A percentile compares a stretch with the other conserved stretches of the same genome.
Conservation (phyloP, 1,140 invertebrate genomes). For the Dendroctonus valens region DNA sequence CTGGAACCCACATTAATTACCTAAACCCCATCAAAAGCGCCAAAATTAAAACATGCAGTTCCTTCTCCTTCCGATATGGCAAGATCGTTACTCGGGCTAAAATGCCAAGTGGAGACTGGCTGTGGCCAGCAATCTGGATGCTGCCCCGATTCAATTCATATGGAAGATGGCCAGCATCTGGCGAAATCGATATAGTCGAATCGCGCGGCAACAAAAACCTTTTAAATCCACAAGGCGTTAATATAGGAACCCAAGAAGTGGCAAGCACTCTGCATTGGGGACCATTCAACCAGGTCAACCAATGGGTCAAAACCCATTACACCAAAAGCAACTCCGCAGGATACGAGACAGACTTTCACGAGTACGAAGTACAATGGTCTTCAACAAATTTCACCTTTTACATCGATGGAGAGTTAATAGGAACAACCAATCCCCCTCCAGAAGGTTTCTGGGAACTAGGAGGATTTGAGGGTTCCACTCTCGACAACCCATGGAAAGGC, state of each 20-base stretch:
- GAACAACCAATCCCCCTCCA: constrained; percentile 29
- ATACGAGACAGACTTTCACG: constrained; percentile 53
- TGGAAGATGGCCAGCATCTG: constrained; percentile 58
- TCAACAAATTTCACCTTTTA: constrained; percentile 41
- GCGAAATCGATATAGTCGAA: constrained; percentile 60
- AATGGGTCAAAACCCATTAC: constrained; percentile 55
- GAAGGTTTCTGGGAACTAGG: constrained; percentile 41
- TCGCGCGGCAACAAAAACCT: constrained; percentile 59
- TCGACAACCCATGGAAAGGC: constrained; percentile 49
- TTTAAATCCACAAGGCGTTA: constrained; percentile 49
- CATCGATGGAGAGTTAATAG: constrained; percentile 37
- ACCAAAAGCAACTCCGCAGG: constrained; percentile 51
- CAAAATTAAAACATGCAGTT: constrained; percentile 60
- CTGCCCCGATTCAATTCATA: constrained; percentile 59
- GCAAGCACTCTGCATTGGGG: constrained; percentile 65
- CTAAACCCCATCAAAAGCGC: constrained; percentile 66
- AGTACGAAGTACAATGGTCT: constrained; percentile 55
- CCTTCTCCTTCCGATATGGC: constrained; percentile 67
- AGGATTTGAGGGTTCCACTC: constrained; percentile 6
- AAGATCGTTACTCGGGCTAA: constrained; percentile 67
- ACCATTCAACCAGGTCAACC: constrained; percentile 56
- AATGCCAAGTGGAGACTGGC: constrained; percentile 71
- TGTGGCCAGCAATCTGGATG: constrained; percentile 69
- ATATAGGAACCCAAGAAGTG: constrained; percentile 60
- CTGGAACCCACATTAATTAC: constrained; percentile 52